Base-by-base conservation (phyloP, 2,888 invertebrate species). In the Caenorhabditis parvicauda region DNA sequence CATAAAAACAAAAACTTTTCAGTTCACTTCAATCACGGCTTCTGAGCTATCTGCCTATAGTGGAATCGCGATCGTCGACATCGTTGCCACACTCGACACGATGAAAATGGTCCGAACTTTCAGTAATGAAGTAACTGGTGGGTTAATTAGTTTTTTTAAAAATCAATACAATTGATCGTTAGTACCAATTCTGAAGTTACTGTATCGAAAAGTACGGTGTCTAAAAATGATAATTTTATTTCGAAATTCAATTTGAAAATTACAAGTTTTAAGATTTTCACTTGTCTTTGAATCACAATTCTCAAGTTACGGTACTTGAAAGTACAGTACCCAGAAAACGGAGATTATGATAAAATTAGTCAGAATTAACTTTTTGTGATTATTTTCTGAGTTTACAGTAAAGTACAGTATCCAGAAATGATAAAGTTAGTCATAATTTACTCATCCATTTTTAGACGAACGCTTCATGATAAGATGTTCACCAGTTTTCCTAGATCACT, bases 21-120 rank as follows among this genome's bases (percentile, higher is more conserved):
- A 53, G 44, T 59, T 63, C 7, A 66, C 70, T 32, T 59, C 67
- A 17, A 64, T 74, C 25, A 51, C 63, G 14, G 70, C 67, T 7
- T 28, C 56, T 86, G 88, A 88, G 82, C 84, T 89, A 73, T 88
- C 89, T 80, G 87, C 91, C 82, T 92, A 93, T 84, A 89, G 93
- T 86, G 94, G 93, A 19, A 92, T 96, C 72, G 92, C 94, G 78
- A 90, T 92, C 1, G 93, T 93, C 81, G 98, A 98, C 82, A 94
- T 98, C 63, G 92, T 96, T 24, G 94, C 93, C 68, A 98, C 98
- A 3, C 85, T 98, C 39, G 94, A 95, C 81, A 92, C 92, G 19
- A 86, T 95, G 67, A 93, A 94, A 6, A 91, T 96, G 87, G 90
- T 96, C 88, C 95, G 96, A 84, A n/a, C n/a, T n/a, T n/a, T n/a